phyloP scores from a whole-genome alignment of 2,797 vertebrate genomes.

The Delichon dasypus region DNA sequence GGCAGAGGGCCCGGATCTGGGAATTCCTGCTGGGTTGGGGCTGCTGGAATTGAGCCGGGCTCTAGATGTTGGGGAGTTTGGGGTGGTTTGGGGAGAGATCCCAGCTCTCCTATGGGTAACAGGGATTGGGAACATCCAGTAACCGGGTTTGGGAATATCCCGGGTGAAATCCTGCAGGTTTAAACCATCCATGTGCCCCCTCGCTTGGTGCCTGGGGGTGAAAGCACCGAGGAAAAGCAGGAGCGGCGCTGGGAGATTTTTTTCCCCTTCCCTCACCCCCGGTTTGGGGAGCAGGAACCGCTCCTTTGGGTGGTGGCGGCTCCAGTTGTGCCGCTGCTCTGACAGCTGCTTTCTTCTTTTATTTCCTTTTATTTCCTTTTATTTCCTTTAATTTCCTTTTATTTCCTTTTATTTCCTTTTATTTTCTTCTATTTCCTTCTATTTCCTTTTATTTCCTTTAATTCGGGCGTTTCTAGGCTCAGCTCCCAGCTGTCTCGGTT shows the following conservation, averaged over 20 bases:
- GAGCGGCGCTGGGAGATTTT: rapidly evolving
- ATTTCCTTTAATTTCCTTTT: no score
- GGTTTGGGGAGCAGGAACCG: rapidly evolving
- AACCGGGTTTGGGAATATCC: neutral
- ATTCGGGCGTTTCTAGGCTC: rapidly evolving
- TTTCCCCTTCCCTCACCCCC: rapidly evolving
- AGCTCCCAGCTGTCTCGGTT: rapidly evolving
- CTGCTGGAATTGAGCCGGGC: rapidly evolving
- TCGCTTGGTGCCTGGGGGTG: rapidly evolving
- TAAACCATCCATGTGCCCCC: rapidly evolving
- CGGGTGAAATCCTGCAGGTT: rapidly evolving
- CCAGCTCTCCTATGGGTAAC: rapidly evolving
- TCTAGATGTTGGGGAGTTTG: neutral
- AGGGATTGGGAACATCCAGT: neutral
- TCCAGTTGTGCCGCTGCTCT: neutral
- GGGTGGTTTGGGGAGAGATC: neutral
- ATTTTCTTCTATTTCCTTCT: rapidly evolving
- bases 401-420: rapidly evolving
- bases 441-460: neutral
- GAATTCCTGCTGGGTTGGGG: neutral
- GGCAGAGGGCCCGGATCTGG: neutral
- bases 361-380: no score
- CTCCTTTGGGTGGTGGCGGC: rapidly evolving
- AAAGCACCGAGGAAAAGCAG: no score
- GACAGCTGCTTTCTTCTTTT: rapidly evolving